A percentile compares a stretch with the other conserved stretches of the same genome.
These are phyloP conservation scores for Pristis pectinata DNA, from an alignment of 2,797 vertebrate genomes.

Conservation along the genomic window DNA sequence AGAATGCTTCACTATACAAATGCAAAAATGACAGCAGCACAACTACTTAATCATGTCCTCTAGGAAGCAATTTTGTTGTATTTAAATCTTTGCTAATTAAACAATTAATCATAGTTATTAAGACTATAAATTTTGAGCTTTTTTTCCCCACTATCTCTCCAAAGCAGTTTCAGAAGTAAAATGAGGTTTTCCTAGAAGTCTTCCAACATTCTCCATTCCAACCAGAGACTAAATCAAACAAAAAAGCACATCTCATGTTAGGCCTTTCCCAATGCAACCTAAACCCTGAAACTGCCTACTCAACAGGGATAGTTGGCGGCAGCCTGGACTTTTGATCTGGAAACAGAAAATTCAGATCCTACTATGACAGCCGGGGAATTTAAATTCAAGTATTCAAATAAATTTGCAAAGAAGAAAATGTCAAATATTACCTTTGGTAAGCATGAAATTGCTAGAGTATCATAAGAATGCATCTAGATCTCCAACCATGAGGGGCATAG, in stretches of 20 bases:
- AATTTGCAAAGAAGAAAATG: too few relatives aligned
- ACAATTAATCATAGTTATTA: neutral
- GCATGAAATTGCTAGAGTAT: too few relatives aligned
- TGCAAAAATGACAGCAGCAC: neutral
- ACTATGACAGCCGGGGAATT: too few relatives aligned
- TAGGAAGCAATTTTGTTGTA: neutral
- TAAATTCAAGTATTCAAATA: too few relatives aligned
- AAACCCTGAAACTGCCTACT: too few relatives aligned
- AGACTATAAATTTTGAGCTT: neutral
- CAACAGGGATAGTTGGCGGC: too few relatives aligned
- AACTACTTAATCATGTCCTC: neutral
- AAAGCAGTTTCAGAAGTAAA: neutral
- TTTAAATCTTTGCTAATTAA: neutral
- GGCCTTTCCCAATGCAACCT: too few relatives aligned
- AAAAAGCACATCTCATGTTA: too few relatives aligned
- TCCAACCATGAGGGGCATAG: too few relatives aligned
- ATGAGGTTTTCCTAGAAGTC: neutral
- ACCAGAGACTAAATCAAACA: neutral
- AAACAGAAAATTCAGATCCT: neutral
- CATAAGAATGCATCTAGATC: neutral
- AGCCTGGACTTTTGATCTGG: neutral
- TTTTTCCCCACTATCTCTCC: too few relatives aligned
- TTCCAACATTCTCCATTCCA: neutral
- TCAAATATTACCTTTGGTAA: too few relatives aligned
- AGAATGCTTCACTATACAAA: neutral